A percentile compares a stretch with the other conserved stretches of the same genome.
Evolutionary conservation across 2,888 invertebrate species (phyloP).

Genomic region (Cerastis leucographa): DNA sequence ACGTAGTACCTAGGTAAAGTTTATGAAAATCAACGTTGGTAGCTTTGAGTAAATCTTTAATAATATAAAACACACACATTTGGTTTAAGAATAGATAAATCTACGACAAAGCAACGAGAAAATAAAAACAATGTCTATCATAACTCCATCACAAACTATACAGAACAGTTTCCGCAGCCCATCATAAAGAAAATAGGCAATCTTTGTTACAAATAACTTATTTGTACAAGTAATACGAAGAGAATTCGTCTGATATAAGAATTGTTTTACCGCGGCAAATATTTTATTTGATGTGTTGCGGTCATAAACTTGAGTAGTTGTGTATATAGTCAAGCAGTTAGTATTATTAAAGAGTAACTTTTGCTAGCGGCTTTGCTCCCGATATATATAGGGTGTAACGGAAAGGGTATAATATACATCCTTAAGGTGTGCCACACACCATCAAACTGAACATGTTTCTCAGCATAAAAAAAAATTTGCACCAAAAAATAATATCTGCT

Average conservation of each 20-base stretch:
- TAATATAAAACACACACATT: no score
- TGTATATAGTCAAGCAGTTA: no score
- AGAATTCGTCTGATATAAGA: constrained; percentile 13
- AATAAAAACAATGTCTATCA: constrained; percentile 5
- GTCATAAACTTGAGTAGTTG: constrained; percentile 16
- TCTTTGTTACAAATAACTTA: constrained; percentile 56
- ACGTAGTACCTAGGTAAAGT: not conserved
- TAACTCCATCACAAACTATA: constrained; percentile 16
- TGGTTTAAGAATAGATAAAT: not conserved
- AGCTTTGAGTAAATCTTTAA: not conserved
- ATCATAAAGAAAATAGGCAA: constrained; percentile 58
- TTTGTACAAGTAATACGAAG: constrained; percentile 24
- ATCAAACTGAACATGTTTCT: no score
- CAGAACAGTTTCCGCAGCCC: constrained; percentile 5
- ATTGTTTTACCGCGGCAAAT: constrained; percentile 23
- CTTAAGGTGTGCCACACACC: no score
- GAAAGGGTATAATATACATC: no score
- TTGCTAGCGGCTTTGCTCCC: no score
- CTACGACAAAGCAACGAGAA: not conserved
- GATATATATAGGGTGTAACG: no score
- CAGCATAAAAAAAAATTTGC: no score
- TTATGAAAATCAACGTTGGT: not conserved
- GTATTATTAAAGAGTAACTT: not conserved
- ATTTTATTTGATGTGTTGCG: constrained; percentile 9
- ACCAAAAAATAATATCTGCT: no score